Conservation (phyloP, 2,888 invertebrate genomes). For the Lysandra coridon region DNA sequence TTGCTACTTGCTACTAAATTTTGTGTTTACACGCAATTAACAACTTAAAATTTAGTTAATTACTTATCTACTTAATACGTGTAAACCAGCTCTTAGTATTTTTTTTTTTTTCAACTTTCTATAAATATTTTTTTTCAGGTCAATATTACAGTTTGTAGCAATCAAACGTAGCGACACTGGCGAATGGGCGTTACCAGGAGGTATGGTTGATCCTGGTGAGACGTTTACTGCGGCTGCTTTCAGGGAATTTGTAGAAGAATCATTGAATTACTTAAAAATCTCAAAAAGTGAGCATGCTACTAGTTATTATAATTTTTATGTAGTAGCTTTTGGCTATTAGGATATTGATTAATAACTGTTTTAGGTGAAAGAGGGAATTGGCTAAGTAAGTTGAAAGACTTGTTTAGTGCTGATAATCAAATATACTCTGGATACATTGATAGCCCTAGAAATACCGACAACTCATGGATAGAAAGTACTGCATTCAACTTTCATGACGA, state of each 20-base stretch:
- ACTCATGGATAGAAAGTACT: slow-evolving; percentile 99
- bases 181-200: slow-evolving; percentile 96
- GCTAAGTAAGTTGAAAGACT: slow-evolving; percentile 78
- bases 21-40: no score
- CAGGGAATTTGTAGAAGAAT: slow-evolving; percentile 98
- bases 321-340: not conserved
- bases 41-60: no score
- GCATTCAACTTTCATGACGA: slow-evolving; percentile 97
- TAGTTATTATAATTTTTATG: not conserved
- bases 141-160: slow-evolving; percentile 94
- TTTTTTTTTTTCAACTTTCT: no score
- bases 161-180: slow-evolving; percentile 93
- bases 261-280: slow-evolving; percentile 86
- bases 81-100: no score
- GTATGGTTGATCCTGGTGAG: slow-evolving; percentile 98
- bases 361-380: slow-evolving; percentile 59
- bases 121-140: slow-evolving; percentile 64
- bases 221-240: slow-evolving; percentile 87
- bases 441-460: slow-evolving; percentile 98
- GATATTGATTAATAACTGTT: not conserved
- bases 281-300: slow-evolving; percentile 54
- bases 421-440: slow-evolving; percentile 96
- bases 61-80: no score
- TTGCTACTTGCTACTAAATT: no score
- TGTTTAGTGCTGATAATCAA: slow-evolving; percentile 85